Percentiles rank a stretch among this genome's conserved stretches.
Conservation (phyloP, 2,113 vertebrate species). For the Mustelus asterias region DNA sequence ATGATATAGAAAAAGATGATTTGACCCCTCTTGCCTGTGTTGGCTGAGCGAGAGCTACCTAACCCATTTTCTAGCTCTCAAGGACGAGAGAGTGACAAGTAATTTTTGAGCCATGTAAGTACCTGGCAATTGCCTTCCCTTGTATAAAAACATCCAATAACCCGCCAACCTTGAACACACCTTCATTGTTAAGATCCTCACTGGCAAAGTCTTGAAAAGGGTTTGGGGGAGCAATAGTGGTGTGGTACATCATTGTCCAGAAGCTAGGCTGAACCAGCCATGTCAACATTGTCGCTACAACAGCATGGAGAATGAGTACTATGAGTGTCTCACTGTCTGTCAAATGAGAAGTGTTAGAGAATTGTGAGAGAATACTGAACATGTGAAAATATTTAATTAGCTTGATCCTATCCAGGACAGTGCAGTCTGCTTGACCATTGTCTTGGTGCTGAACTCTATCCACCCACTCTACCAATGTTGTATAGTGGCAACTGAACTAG, state of each 20-base stretch:
- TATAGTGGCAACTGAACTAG: not conserved
- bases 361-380: too few relatives aligned
- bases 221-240: too few relatives aligned
- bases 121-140: not conserved
- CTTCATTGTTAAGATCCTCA: not conserved
- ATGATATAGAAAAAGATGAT: too few relatives aligned
- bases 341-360: not conserved
- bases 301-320: not conserved
- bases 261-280: not conserved
- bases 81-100: not conserved
- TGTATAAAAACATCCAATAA: not conserved
- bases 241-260: not conserved
- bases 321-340: not conserved
- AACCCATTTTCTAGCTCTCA: not conserved
- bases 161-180: not conserved
- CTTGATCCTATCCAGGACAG: not conserved
- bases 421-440: not conserved
- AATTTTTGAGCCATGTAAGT: not conserved
- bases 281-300: not conserved
- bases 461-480: not conserved
- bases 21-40: too few relatives aligned
- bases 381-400: not conserved
- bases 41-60: too few relatives aligned
- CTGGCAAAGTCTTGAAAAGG: not conserved
- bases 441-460: not conserved